These are phyloP conservation scores for Alaudala cheleensis DNA, from an alignment of 2,113 vertebrate species.

Conservation along the genomic window DNA sequence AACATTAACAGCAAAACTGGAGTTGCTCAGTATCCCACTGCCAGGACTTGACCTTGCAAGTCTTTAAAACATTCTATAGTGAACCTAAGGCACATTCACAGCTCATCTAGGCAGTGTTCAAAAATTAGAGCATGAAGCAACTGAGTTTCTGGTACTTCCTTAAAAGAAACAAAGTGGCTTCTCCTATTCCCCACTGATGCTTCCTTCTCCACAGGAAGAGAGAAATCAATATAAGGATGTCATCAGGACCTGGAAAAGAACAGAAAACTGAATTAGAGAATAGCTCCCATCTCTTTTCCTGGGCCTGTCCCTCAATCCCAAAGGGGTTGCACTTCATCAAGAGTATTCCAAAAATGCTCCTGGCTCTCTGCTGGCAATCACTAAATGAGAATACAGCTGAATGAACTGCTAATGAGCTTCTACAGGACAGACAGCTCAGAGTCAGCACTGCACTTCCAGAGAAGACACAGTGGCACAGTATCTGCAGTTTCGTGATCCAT, in stretches of 20 bases:
- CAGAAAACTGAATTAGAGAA: neutral
- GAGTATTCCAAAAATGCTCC: neutral
- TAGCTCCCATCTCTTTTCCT: neutral
- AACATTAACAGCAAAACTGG: neutral
- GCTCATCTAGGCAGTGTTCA: neutral
- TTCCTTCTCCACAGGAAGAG: neutral
- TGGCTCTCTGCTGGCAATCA: neutral
- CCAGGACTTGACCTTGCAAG: neutral
- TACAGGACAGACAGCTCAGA: neutral
- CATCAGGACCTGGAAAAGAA: constrained; percentile 7
- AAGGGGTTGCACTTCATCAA: neutral
- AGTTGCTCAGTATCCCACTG: neutral
- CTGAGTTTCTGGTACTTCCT: neutral
- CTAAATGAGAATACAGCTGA: neutral
- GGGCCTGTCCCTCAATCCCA: fast-evolving
- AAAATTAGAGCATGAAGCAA: neutral
- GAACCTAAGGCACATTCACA: neutral
- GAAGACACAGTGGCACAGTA: neutral
- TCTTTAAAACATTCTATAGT: neutral
- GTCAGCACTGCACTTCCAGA: neutral
- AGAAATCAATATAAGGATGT: neutral
- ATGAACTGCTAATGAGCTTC: neutral
- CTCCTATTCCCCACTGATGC: neutral
- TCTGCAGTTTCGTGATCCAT: fast-evolving
- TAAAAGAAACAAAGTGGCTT: neutral